Evolutionary conservation across 1,140 invertebrate species (phyloP).

Genomic region (Macrobrachium rosenbergii): DNA sequence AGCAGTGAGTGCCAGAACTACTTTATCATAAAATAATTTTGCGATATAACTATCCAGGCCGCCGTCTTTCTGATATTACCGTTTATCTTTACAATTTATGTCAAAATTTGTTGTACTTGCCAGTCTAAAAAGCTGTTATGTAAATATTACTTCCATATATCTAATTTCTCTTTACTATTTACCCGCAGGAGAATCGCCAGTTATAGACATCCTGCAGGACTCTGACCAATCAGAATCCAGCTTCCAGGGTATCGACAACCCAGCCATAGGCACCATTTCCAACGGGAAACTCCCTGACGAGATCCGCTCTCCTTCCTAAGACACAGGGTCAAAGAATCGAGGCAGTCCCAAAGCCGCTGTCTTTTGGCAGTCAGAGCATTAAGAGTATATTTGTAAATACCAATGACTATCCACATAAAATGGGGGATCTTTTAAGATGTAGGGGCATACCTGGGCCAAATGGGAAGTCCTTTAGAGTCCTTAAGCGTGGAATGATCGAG

Average conservation of each 20-base stretch:
- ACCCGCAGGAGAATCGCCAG: slow-evolving; percentile 5
- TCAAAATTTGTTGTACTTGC: neutral
- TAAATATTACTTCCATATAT: neutral
- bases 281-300: neutral
- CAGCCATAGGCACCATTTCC: slow-evolving; percentile 2
- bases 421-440: neutral
- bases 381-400: too few species aligned
- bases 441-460: too few species aligned
- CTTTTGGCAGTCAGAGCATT: too few species aligned
- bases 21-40: too few species aligned
- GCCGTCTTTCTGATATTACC: too few species aligned
- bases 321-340: neutral
- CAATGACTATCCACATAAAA: neutral
- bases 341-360: too few species aligned
- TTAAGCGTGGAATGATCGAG: too few species aligned
- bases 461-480: too few species aligned
- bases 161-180: neutral
- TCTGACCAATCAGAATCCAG: slow-evolving; percentile 5
- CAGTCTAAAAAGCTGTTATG: neutral
- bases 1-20: too few species aligned
- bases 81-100: too few species aligned
- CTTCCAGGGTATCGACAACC: slow-evolving; percentile 27
- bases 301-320: neutral
- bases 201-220: slow-evolving; percentile 14
- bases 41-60: too few species aligned